Base-by-base conservation (phyloP, 1,140 invertebrate genomes). In the Antheraea mylitta region DNA sequence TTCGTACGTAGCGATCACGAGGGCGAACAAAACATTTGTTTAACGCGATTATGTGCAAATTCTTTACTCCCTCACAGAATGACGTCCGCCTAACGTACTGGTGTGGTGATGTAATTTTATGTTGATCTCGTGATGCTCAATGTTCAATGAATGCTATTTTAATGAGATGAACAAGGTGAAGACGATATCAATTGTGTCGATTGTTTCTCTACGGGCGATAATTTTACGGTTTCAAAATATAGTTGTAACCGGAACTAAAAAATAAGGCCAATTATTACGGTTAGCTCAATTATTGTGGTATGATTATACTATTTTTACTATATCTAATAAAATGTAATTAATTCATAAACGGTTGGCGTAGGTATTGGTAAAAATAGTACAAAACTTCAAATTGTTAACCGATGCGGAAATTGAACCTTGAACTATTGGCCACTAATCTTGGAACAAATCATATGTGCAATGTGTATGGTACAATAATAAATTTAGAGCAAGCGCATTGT, bases 71-170 rank as follows among this genome's bases (percentile, higher is more conserved):
- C 79, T 85, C 82, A 83, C 77, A 64, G 75, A 71, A 76, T 87
- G 84, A 86, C 85, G 82, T 78, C 68, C 37, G 64, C 70, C 68
- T 72, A 70, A 66, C 73, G 75, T 71, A 75, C 73, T 66, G 62
- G 71, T 61, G 37, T 18, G 63, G 42, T 86, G 84, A 88, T 88
- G 84, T 85, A 84, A 87, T 77, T 73, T 78, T 77, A 72, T 76
- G 73, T 77, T 76, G 77, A 83, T 78, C 71, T 71, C 64, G 18
- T 58, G 68, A 68, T 79, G 63, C 69, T 77, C 61, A 81, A 76
- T 76, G 75, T 9, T 42, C 11, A 30, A 30, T 30, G 22, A 71
- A 77, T 42, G 42, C 68, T 74, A 77, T 78, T 73, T 70, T 65
- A 61, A 70, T 62, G 59, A 53, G 18, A 30, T 22, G 8, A 22